Conservation (phyloP, 2,888 invertebrate species). For the Macrophya annulata region DNA sequence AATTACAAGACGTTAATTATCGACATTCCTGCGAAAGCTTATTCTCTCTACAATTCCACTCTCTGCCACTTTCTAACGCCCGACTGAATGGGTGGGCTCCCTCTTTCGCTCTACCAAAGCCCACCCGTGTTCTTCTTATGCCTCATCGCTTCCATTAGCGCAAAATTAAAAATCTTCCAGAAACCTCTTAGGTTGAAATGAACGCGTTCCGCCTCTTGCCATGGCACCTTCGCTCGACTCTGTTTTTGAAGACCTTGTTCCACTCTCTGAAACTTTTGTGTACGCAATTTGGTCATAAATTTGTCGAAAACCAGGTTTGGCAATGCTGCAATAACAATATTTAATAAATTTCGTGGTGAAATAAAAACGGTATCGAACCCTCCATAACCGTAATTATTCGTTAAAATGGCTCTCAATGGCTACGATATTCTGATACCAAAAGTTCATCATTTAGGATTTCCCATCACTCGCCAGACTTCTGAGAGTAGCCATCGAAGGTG, state of each 20-base stretch:
- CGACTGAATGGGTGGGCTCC: conserved; percentile 47
- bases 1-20: conserved; percentile 62
- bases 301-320: no score
- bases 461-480: neutral
- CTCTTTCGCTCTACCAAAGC: conserved; percentile 43
- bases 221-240: conserved; percentile 19
- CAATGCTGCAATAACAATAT: neutral
- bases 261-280: neutral
- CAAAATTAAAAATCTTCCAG: conserved; percentile 50
- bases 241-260: conserved; percentile 21
- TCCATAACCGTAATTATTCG: neutral
- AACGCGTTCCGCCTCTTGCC: conserved; percentile 46
- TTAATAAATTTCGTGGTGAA: neutral
- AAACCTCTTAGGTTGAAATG: conserved; percentile 50
- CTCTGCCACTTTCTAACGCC: conserved; percentile 61
- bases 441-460: neutral
- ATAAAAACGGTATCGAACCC: neutral
- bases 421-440: neutral
- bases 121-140: conserved; percentile 44
- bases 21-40: conserved; percentile 55
- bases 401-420: neutral
- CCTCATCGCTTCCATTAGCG: conserved; percentile 53
- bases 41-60: conserved; percentile 51
- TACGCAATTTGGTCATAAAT: neutral
- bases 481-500: neutral